Conservation (phyloP, 2,888 invertebrate species). For the Asteroscopus sphinx region DNA sequence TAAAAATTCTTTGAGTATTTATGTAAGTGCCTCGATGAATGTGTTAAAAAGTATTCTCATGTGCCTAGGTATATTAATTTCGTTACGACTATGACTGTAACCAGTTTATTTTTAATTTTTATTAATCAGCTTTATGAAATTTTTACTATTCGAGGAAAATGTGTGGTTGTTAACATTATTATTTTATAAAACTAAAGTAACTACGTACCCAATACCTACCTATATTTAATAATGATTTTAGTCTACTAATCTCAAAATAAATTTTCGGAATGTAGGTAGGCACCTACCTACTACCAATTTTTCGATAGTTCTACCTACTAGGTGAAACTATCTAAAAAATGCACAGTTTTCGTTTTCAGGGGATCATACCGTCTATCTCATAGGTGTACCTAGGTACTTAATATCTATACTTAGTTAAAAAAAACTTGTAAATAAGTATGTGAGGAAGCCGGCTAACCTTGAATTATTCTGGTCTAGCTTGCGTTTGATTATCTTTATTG, state of each 20-base stretch:
- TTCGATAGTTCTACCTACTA: too few relatives aligned
- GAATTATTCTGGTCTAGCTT: constrained; percentile 66
- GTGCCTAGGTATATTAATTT: not conserved
- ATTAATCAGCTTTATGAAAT: constrained; percentile 9
- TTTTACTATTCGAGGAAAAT: not conserved
- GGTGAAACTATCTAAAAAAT: too few relatives aligned
- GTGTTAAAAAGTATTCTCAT: not conserved
- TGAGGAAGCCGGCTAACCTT: constrained; percentile 52
- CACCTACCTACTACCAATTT: too few relatives aligned
- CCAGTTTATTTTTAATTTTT: not conserved
- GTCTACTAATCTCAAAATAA: too few relatives aligned
- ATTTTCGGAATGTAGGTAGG: not conserved
- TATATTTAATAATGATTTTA: too few relatives aligned
- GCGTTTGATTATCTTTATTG: constrained; percentile 63
- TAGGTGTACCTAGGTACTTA: too few relatives aligned
- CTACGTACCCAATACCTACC: too few relatives aligned
- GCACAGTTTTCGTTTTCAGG: not conserved
- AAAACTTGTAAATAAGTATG: not conserved
- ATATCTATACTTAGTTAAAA: too few relatives aligned
- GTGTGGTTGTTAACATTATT: not conserved
- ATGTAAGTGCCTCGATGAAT: not conserved
- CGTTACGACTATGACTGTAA: not conserved
- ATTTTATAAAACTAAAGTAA: too few relatives aligned
- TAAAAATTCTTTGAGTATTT: constrained; percentile 14
- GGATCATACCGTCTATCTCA: not conserved